Percentiles rank a stretch among this genome's conserved stretches.
Conservation (phyloP, 2,113 vertebrate genomes). For the Phoxinus phoxinus region DNA sequence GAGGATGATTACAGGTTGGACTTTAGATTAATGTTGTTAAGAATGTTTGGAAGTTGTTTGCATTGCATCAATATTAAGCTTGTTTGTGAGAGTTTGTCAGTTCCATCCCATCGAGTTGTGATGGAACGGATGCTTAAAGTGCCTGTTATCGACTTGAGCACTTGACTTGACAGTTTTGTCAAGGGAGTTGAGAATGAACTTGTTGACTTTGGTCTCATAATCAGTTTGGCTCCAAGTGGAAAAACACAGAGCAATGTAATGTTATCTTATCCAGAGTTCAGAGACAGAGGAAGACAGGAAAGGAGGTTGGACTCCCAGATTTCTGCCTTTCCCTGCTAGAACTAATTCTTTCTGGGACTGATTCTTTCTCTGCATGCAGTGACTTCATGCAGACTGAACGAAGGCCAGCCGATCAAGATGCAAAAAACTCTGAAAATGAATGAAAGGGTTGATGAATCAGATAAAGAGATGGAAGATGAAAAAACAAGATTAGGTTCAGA, state of each 20-base stretch:
- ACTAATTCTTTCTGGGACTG: constrained; percentile 59
- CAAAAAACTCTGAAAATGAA: constrained; percentile 42
- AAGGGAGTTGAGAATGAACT: neutral
- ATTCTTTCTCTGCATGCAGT: constrained; percentile 65
- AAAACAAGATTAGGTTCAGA: neutral
- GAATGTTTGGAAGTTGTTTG: neutral
- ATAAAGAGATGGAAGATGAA: neutral
- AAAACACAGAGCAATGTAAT: constrained; percentile 50
- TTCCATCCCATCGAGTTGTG: constrained; percentile 22
- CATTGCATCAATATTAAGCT: neutral
- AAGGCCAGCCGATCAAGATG: constrained; percentile 47
- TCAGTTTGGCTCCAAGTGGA: constrained; percentile 51
- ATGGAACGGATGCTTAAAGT: constrained; percentile 1
- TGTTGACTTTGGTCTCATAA: constrained; percentile 52
- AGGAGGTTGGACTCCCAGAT: constrained; percentile 50
- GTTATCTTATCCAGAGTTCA: constrained; percentile 43
- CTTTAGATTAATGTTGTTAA: neutral
- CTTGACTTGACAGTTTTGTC: neutral
- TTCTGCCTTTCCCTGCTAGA: constrained; percentile 59
- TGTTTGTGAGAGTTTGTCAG: constrained; percentile 13
- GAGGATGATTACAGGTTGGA: neutral
- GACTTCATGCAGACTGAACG: constrained; percentile 60
- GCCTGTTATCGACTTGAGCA: neutral
- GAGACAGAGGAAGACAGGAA: constrained; percentile 37
- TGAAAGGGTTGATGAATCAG: neutral